Evolutionary conservation across 2,113 vertebrate species (phyloP), one percentile per base, ranked within the genome.

Genomic region (Tragelaphus imberbis): DNA sequence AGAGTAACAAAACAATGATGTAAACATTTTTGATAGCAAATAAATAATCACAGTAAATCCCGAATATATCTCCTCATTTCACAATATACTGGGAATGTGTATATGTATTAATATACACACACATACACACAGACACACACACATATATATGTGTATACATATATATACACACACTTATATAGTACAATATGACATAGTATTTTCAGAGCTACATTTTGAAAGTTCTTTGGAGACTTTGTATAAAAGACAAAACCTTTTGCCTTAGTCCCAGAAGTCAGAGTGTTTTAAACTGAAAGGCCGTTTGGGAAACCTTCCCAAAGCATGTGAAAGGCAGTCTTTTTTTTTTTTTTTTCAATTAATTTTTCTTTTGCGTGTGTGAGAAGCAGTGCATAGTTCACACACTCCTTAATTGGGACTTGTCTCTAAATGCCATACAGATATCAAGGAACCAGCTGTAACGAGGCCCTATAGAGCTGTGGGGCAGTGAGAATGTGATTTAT

Each of bases 221-320:
- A 77, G 21, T 77, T 44, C n/a, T 40, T 71, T 71, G 68, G n/a
- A 77, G 82, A 3, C 12, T 97, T 88, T 25, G 56, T 85, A 27
- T 85, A 84, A 87, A 93, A 92, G n/a, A 68, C 51, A 40, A 59
- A 94, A 47, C 28, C 47, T 85, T 14, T 53, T 85, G 47, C 19
- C 14, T 95, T 56, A 47, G 30, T 27, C 23, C 28, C 30, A 71
- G 53, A 56, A 14, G 49, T 88, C 89, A 96, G 84, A 95, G 7
- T 80, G 30, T 68, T 95, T 88, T 89, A 63, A 30, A 63, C 27
- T 40, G 55, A 93, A 94, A 95, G 17, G 40, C 49, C 94, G 6
- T 14, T 85, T 55, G 0, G 28, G 28, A 49, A 89, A 95, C 47
- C 2, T 4, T 80, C 30, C 33, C 6, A 63, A 1, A n/a, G 44